A percentile compares a stretch with the other conserved stretches of the same genome.
Conservation (phyloP, 2,113 vertebrate genomes). For the Aythya baeri region DNA sequence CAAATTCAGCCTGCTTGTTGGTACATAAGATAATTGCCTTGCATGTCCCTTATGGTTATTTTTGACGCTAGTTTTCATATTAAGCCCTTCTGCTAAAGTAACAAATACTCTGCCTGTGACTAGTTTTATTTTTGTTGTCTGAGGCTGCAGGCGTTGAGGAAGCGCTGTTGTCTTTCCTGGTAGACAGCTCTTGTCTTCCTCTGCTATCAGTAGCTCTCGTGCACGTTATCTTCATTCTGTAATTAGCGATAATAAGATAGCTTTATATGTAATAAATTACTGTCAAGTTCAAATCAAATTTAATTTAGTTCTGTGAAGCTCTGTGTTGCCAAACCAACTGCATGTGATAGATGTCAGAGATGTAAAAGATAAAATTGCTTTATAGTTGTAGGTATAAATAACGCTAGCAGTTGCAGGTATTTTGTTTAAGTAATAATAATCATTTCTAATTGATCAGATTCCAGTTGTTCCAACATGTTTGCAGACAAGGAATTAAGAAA, state of each 20-base stretch:
- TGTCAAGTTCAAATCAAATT: constrained; percentile 30
- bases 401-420: background rate
- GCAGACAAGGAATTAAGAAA: background rate
- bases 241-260: constrained; percentile 47
- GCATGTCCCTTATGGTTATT: background rate
- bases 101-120: background rate
- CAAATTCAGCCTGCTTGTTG: background rate
- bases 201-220: background rate
- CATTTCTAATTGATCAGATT: background rate
- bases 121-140: background rate
- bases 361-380: background rate
- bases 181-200: background rate
- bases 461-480: background rate
- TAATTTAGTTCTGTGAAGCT: background rate
- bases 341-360: background rate
- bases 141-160: background rate
- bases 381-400: background rate
- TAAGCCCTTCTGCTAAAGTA: background rate
- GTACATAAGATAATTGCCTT: background rate
- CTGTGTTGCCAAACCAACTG: background rate
- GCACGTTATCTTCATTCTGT: background rate
- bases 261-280: constrained; percentile 2
- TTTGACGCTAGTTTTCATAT: background rate
- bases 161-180: background rate
- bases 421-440: background rate